A percentile compares a stretch with the other conserved stretches of the same genome.
Evolutionary conservation across 1,140 invertebrate species (phyloP).

Genomic region (Brachystomella parvula): DNA sequence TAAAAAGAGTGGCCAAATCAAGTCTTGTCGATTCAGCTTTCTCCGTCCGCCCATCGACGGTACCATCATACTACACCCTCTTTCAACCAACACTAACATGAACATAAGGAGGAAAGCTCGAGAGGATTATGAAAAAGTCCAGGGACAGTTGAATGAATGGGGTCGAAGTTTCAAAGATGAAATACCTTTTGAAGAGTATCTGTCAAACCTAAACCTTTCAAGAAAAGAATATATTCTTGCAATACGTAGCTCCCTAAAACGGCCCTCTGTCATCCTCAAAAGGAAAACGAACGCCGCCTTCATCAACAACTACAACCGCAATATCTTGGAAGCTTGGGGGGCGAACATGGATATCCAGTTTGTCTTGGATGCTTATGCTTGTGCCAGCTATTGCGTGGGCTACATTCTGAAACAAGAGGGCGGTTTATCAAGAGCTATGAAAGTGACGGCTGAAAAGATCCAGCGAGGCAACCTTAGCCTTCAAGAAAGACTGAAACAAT

Average conservation of each 20-base stretch:
- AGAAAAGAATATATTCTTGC: conserved; percentile 12
- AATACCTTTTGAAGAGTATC: background rate
- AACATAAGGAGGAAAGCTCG: background rate
- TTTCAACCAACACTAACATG: background rate
- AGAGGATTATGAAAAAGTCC: background rate
- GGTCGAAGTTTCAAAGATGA: conserved; percentile 14
- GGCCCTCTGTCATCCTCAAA: conserved; percentile 26
- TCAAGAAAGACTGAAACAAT: conserved; percentile 36
- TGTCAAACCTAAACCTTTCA: background rate
- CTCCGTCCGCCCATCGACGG: conserved; percentile 16
- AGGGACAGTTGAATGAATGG: background rate
- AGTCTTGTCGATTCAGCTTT: conserved; percentile 19
- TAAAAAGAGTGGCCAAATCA: background rate
- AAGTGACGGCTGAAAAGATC: conserved; percentile 14
- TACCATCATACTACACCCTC: conserved; percentile 15
- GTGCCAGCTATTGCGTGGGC: conserved; percentile 35
- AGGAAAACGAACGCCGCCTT: conserved; percentile 28
- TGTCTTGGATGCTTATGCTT: conserved; percentile 39
- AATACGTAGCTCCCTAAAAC: conserved; percentile 7
- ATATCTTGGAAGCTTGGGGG: conserved; percentile 35
- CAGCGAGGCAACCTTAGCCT: background rate
- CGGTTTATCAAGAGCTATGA: conserved; percentile 30
- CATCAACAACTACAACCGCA: conserved; percentile 39
- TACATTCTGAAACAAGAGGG: conserved; percentile 32
- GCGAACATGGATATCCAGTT: conserved; percentile 42